phyloP scores from a whole-genome alignment of 1,140 invertebrate genomes.

The Drosophila gunungcola region DNA sequence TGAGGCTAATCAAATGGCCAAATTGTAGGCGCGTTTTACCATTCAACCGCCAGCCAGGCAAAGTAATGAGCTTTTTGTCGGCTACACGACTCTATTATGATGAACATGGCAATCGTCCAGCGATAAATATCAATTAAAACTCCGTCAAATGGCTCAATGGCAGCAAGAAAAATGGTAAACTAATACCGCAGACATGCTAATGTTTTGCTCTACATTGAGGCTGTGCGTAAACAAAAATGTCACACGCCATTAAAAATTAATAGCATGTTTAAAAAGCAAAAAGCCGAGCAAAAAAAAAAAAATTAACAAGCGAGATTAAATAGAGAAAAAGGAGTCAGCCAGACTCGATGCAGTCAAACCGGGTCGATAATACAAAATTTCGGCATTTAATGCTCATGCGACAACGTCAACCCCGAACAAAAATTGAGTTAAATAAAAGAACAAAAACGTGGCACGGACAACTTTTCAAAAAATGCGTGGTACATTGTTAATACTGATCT shows the following conservation, averaged over 20 bases:
- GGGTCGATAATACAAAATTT: constrained; percentile 63
- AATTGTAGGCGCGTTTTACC: constrained; percentile 52
- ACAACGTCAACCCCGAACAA: constrained; percentile 32
- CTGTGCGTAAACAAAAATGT: constrained; percentile 73
- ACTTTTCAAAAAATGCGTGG: constrained; percentile 76
- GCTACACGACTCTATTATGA: constrained; percentile 56
- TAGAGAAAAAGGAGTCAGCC: constrained; percentile 56
- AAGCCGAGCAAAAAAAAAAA: constrained; percentile 23
- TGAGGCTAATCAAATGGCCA: constrained; percentile 61
- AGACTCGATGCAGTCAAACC: constrained; percentile 65
- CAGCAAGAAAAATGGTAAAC: constrained; percentile 63
- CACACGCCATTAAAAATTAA: constrained; percentile 75
- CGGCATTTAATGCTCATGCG: constrained; percentile 43
- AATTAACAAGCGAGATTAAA: constrained; percentile 24
- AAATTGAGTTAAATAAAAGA: constrained; percentile 63
- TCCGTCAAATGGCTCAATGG: constrained; percentile 62
- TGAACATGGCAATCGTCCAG: constrained; percentile 46
- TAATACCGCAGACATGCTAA: constrained; percentile 67
- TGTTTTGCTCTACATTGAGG: constrained; percentile 73
- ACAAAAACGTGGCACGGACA: constrained; percentile 55
- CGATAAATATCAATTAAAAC: constrained; percentile 73
- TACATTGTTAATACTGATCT: constrained; percentile 45
- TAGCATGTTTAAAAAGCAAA: constrained; percentile 62
- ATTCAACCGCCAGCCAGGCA: constrained; percentile 23
- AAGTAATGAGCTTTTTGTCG: constrained; percentile 48